A percentile compares a stretch with the other conserved stretches of the same genome.
Conservation (phyloP, 2,888 invertebrate genomes). For the Cistogaster globosa region DNA sequence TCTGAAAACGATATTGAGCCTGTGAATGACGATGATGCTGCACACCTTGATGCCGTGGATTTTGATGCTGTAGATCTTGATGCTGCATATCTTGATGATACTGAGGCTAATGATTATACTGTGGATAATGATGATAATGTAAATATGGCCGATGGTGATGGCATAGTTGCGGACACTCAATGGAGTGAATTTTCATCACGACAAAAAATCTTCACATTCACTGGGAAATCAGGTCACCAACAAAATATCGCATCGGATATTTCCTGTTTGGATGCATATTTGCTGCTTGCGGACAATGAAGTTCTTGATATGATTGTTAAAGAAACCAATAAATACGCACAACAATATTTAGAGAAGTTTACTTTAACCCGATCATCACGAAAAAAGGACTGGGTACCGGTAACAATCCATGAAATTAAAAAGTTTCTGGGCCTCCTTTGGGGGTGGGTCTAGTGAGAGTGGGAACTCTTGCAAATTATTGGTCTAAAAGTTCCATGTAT, state of each 20-base stretch:
- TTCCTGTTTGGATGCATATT: conserved; percentile 41
- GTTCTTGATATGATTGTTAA: conserved; percentile 25
- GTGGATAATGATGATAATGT: background rate
- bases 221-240: too few species aligned
- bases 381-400: background rate
- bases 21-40: background rate
- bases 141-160: background rate
- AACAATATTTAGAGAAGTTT: conserved; percentile 25
- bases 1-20: conserved; percentile 5
- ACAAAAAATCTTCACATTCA: too few species aligned
- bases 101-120: background rate
- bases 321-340: conserved; percentile 37
- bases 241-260: conserved; percentile 15
- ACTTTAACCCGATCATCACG: conserved; percentile 34
- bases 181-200: too few species aligned
- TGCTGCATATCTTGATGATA: too few species aligned
- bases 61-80: too few species aligned
- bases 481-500: background rate
- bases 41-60: background rate
- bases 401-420: background rate
- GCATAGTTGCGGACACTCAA: conserved; percentile 1
- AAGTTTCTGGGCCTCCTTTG: conserved; percentile 17
- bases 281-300: conserved; percentile 19
- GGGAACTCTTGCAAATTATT: background rate
- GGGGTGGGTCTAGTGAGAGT: background rate